phyloP scores from a whole-genome alignment of 2,113 vertebrate genomes.

The Barnardius zonarius region DNA sequence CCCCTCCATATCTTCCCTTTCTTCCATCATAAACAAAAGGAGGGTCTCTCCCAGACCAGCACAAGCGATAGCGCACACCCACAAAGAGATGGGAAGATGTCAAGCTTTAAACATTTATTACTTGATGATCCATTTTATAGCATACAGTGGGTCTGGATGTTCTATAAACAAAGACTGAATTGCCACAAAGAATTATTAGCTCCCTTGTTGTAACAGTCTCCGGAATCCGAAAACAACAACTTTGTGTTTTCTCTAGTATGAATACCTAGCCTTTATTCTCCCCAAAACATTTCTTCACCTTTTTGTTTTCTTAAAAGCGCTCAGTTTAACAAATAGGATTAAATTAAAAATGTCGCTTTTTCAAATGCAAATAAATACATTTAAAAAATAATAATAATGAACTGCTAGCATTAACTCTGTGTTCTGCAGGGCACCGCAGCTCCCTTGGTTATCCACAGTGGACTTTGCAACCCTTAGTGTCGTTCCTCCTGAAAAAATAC shows the following conservation, averaged over 20 bases:
- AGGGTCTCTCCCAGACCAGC: not conserved
- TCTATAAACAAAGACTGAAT: slow-evolving; percentile 60
- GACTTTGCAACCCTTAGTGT: slow-evolving; percentile 1
- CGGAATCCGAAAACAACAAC: slow-evolving; percentile 24
- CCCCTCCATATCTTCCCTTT: not conserved
- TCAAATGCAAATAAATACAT: slow-evolving; percentile 55
- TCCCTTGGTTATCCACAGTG: slow-evolving; percentile 18
- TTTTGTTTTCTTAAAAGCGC: slow-evolving; percentile 19
- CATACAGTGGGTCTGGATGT: slow-evolving; percentile 60
- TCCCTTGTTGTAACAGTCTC: slow-evolving; percentile 26
- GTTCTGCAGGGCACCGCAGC: slow-evolving; percentile 16
- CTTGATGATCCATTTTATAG: slow-evolving; percentile 58
- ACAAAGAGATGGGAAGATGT: slow-evolving; percentile 31
- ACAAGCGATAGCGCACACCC: not conserved
- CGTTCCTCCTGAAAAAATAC: not conserved
- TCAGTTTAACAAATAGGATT: slow-evolving; percentile 51
- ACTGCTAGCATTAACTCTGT: not conserved
- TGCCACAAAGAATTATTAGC: slow-evolving; percentile 36
- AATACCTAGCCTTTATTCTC: slow-evolving; percentile 35
- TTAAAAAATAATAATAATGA: not conserved
- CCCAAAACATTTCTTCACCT: not conserved
- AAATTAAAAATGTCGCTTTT: slow-evolving; percentile 53
- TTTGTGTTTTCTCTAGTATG: not conserved
- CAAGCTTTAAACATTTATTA: slow-evolving; percentile 66
- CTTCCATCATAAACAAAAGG: not conserved